Evolutionary conservation across 1,140 invertebrate species (phyloP).

Genomic region (Pteromalus puparum): DNA sequence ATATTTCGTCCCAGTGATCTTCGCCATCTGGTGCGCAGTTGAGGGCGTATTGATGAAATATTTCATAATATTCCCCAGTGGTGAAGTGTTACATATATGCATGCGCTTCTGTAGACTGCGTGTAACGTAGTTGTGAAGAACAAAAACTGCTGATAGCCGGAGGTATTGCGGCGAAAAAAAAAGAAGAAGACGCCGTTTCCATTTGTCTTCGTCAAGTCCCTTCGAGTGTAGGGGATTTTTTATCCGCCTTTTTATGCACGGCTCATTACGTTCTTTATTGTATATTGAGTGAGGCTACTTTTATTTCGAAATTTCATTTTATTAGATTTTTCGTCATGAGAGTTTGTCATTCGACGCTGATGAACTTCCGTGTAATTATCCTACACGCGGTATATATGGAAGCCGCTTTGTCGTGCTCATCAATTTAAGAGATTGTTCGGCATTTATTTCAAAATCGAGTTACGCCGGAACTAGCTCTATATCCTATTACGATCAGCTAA

Average conservation of each 20-base stretch:
- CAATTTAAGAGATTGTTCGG: constrained; percentile 11
- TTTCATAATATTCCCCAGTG: background rate
- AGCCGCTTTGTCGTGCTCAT: background rate
- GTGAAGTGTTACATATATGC: background rate
- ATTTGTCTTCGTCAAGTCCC: background rate
- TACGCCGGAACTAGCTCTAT: background rate
- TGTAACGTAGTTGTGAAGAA: too few species aligned
- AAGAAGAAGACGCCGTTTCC: background rate
- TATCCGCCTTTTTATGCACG: background rate
- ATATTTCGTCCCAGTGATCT: constrained; percentile 12
- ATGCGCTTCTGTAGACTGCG: background rate
- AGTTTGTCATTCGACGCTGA: too few species aligned
- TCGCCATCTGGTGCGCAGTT: background rate
- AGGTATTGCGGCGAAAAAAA: background rate
- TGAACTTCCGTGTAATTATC: too few species aligned
- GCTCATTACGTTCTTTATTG: too few species aligned
- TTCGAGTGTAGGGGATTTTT: background rate
- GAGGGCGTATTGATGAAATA: background rate
- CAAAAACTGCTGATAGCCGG: background rate
- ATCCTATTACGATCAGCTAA: constrained; percentile 11
- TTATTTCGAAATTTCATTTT: too few species aligned
- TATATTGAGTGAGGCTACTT: too few species aligned
- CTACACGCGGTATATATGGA: too few species aligned
- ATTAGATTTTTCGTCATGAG: too few species aligned
- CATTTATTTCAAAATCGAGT: background rate